Conservation (phyloP, 1,140 invertebrate genomes). For the Scaptomyza graminum region DNA sequence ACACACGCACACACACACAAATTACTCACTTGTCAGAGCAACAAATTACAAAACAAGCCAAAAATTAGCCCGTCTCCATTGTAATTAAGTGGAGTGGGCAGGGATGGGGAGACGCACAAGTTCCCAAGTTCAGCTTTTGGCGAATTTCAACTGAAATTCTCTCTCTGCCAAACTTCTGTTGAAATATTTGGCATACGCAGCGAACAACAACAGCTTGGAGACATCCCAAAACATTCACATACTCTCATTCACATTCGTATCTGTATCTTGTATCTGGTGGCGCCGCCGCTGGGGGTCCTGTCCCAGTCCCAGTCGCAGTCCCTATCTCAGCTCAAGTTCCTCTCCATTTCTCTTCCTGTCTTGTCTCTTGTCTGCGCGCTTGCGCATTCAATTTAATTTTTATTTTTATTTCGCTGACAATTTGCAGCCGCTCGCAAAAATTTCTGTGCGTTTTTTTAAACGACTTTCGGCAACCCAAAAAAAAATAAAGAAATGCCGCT, state of each 20-base stretch:
- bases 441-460: constrained; percentile 72
- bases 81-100: constrained; percentile 44
- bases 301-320: constrained; percentile 28
- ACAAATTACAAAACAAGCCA: constrained; percentile 55
- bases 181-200: constrained; percentile 80
- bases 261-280: constrained; percentile 80
- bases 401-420: constrained; percentile 74
- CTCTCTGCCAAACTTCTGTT: constrained; percentile 64
- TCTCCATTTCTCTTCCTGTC: constrained; percentile 4
- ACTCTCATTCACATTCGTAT: constrained; percentile 47
- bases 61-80: constrained; percentile 42
- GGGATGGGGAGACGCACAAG: constrained; percentile 14
- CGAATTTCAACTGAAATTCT: constrained; percentile 72
- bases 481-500: constrained; percentile 32
- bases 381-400: constrained; percentile 80
- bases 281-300: constrained; percentile 80
- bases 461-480: constrained; percentile 51
- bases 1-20: constrained; percentile 20
- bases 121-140: neutral
- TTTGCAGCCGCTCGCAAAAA: constrained; percentile 65
- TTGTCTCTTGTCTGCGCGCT: constrained; percentile 49
- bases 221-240: constrained; percentile 19
- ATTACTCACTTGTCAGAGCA: constrained; percentile 50
- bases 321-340: constrained; percentile 14
- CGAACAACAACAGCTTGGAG: constrained; percentile 30